Percentiles rank a stretch among this genome's conserved stretches.
Conservation (phyloP, 2,888 invertebrate species). For the Calameuta filiformis region DNA sequence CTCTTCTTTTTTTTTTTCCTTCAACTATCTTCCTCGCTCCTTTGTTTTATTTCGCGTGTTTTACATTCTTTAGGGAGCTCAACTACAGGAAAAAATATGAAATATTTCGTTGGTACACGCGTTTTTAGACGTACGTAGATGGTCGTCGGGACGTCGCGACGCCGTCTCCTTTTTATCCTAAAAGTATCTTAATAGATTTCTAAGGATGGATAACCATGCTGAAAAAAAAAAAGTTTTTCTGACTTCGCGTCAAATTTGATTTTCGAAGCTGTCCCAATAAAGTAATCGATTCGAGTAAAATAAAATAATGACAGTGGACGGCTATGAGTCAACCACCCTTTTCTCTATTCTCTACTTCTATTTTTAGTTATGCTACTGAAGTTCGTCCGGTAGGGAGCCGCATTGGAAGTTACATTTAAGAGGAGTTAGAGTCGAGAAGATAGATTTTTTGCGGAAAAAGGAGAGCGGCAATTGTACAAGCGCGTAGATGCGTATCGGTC, state of each 20-base stretch:
- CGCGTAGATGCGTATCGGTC: background rate
- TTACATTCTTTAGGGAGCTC: background rate
- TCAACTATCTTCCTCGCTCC: background rate
- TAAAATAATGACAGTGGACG: no score
- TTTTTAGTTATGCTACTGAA: background rate
- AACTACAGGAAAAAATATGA: background rate
- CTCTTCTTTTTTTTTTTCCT: background rate
- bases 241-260: background rate
- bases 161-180: background rate
- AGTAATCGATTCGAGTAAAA: background rate
- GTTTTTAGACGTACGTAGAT: background rate
- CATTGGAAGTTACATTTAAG: background rate
- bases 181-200: background rate
- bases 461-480: background rate
- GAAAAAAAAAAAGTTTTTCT: background rate
- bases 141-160: background rate
- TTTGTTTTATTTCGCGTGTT: slow-evolving; percentile 14
- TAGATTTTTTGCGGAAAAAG: background rate
- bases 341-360: background rate
- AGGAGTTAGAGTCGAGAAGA: no score
- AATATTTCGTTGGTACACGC: background rate
- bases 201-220: rapidly evolving
- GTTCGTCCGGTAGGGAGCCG: no score
- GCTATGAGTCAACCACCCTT: no score
- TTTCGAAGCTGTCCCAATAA: background rate